Evolutionary conservation across 2,888 invertebrate genomes (phyloP), one percentile per base, ranked within the genome.

Genomic region (Callyntrura sp.): DNA sequence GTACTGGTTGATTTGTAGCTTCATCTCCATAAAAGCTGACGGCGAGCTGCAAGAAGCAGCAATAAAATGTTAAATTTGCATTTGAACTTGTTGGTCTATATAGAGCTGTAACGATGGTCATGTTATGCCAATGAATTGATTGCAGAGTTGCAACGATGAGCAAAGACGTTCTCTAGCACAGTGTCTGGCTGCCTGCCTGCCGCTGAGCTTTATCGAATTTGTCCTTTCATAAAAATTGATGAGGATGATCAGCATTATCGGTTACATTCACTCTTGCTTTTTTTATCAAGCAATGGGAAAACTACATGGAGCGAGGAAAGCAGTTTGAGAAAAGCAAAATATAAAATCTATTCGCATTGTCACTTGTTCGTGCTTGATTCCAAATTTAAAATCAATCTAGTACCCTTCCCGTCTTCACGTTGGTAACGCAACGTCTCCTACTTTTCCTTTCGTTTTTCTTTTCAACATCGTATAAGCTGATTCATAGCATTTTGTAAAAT

Each of bases 241-340:
- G 35, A 20, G 8, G 11, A 35, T 35, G 43, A n/a, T 17, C 4
- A 65, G 25, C 11, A 23, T 65, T 35, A 43, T 70, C 70, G 20
- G 35, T 60, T 1, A 17, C 35, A 17, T 70, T 45, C 60, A 17
- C 60, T 17, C 5, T 23, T 73, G 45, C 48, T 12, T 48, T 48
- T 73, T 73, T 20, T 48, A 20, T 73, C 73, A 35, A 6, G 73
- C 48, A 73, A 73, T 73, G 73, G 73, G 73, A 73, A 73, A 73
- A 73, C n/a, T 73, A 73, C 73, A 48, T 48, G 73, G 48, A 73
- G 48, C 48, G 48, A 73, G 73, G 23, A 73, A 73, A 48, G 23
- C 23, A 1, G 17, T 48, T 45, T 45, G 43, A 8, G 9, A n/a
- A n/a, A 17, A 73, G 23, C 73, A 43, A 70, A 35, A 43, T 70